Evolutionary conservation across 2,888 invertebrate genomes (phyloP).

Genomic region (Philonicus albiceps): DNA sequence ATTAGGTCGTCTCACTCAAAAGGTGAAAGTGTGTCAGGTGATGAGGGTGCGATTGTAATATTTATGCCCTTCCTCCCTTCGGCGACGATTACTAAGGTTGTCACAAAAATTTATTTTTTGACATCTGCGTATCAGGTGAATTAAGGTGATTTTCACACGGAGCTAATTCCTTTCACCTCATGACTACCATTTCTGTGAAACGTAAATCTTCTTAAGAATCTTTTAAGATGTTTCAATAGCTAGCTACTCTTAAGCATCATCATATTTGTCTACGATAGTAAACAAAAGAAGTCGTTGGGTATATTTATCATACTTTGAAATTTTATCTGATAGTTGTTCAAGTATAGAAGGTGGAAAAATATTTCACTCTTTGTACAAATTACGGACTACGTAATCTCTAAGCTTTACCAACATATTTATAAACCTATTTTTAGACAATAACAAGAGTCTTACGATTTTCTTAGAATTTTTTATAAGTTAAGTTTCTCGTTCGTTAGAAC

Average conservation of each 20-base stretch:
- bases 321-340: background rate
- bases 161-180: background rate
- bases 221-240: background rate
- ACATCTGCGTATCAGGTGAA: background rate
- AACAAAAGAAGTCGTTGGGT: background rate
- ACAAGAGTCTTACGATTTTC: background rate
- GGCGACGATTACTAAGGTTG: background rate
- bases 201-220: background rate
- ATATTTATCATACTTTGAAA: background rate
- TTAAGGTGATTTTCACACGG: background rate
- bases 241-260: background rate
- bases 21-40: conserved; percentile 13
- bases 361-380: background rate
- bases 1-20: conserved; percentile 22
- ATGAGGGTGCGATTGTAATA: conserved; percentile 28
- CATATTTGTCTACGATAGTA: background rate
- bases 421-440: background rate
- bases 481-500: too few species aligned
- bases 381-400: background rate
- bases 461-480: background rate
- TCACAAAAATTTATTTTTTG: conserved; percentile 8
- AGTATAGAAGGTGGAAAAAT: background rate
- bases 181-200: background rate
- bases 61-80: background rate
- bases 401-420: background rate